Conservation (phyloP, 2,797 vertebrate genomes). For the Gymnocypris eckloni region DNA sequence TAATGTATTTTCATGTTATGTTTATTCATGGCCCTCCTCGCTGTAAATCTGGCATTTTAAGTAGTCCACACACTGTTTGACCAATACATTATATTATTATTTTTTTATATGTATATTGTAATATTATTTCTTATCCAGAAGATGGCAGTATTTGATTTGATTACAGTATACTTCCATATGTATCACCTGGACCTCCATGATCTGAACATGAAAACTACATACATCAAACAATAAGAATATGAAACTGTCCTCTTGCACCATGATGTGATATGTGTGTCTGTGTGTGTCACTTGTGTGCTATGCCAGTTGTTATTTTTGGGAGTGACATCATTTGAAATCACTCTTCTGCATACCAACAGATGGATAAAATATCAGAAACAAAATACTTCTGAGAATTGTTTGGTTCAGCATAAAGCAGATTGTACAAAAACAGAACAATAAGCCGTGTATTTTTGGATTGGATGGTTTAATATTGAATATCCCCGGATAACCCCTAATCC, state of each 20-base stretch:
- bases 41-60: neutral
- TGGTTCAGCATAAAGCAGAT: neutral
- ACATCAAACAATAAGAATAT: neutral
- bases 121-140: neutral
- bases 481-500: slow-evolving; percentile 38
- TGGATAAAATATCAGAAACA: slow-evolving; percentile 3
- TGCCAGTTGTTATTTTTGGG: slow-evolving; percentile 13
- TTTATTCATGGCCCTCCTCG: neutral
- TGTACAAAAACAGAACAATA: slow-evolving; percentile 6
- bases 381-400: neutral
- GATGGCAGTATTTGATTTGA: neutral
- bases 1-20: neutral
- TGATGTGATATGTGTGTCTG: neutral
- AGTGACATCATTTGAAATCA: neutral
- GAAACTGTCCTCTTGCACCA: neutral
- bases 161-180: neutral
- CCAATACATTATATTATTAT: neutral
- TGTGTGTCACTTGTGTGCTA: neutral
- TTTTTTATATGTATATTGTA: neutral
- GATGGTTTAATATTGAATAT: slow-evolving; percentile 28
- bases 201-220: neutral
- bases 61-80: neutral
- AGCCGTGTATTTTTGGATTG: neutral
- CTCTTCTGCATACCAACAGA: neutral
- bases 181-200: neutral